Base-by-base conservation (phyloP, 1,140 invertebrate species). In the Lysiphlebus fabarum region DNA sequence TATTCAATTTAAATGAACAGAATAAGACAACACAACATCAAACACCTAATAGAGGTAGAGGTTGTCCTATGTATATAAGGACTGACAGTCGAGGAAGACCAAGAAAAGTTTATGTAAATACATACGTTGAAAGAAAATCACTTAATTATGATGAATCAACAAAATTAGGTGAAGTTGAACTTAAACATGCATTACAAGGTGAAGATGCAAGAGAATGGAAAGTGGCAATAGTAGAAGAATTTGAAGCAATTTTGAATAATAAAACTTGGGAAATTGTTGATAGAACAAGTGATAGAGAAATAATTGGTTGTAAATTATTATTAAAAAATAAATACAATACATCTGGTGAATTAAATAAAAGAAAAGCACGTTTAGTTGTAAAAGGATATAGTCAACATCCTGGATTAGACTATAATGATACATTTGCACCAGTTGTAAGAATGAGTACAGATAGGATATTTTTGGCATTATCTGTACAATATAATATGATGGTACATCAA, bases 331-430 rank as follows among this genome's bases (percentile, higher is more conserved):
- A 77, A 60, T 50, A 59, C 6, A 55, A 68, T 51, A 6, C 50
- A 10, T 54, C 70, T 55, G 62, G 67, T n/a, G 40, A 51, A 9
- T 45, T 67, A 1, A 64, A 60, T 36, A 56, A 48, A 53, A 73
- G 66, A 38, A 72, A 78, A 58, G 77, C 76, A n/a, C 59, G 73
- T 56, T 65, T 78, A 50, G 70, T 80, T 5, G 68, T 69, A 10
- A 68, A 70, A 57, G 74, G 78, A 5, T 78, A 61, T 62, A 33
- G 56, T 11, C 77, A 78, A 62, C 54, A 59, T 48, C n/a, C 63
- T 45, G 77, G 74, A 37, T 59, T 75, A 34, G 74, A 79, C 62
- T 79, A 73, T 47, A 34, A 43, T 7, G 70, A 79, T 59, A 79
- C 66, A 7, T 78, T 68, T 54, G 68, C 69, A 43, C 67, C 75